Evolutionary conservation across 2,797 vertebrate species (phyloP), one percentile per base, ranked within the genome.

Genomic region (Enoplosus armatus): DNA sequence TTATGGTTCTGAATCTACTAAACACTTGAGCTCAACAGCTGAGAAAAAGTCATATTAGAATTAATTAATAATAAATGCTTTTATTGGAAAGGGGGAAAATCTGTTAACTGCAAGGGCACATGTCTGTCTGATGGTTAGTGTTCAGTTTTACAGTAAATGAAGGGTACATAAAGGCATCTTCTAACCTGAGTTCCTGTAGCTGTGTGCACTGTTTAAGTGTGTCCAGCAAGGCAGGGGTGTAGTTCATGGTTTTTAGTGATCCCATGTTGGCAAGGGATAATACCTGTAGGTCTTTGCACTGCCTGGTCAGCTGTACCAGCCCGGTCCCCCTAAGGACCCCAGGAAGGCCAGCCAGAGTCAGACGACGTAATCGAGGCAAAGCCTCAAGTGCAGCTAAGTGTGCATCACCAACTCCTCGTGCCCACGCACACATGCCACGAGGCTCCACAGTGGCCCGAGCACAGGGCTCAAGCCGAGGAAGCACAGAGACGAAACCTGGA

Each of bases 241-340:
- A 99, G 79, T 95, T 96, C 93, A 98, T 95, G 24, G 95, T 97
- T 79, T 98, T 98, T 91, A 97, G 94, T 61, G 95, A 94, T 71
- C 98, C 98, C 79, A 99, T 93, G 93, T 99, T 98, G 85, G 98
- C 97, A 31, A 99, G 90, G 0, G 98, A 99, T 39, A 99, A 95
- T 0, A 94, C 94, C 88, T 85, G 95, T 4, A 99, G 94, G 76
- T 97, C 96, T 79, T 89, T 95, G 92, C 96, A 97, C 89, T 93
- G 95, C 79, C 93, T 89, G 82, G 96, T 94, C 0, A 99, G 91
- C 91, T 87, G 95, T 6, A 97, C 33, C 7, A 99, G 94, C 60
- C 98, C 97, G 0, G 97, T 96, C 47, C 98, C 98, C 0, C 95
- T 96, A 1, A 97, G 92, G 16, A 99, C 90, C 29, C 96, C 97